Evolutionary conservation across 2,113 vertebrate species (phyloP).

Genomic region (Nyctibius bracteatus): DNA sequence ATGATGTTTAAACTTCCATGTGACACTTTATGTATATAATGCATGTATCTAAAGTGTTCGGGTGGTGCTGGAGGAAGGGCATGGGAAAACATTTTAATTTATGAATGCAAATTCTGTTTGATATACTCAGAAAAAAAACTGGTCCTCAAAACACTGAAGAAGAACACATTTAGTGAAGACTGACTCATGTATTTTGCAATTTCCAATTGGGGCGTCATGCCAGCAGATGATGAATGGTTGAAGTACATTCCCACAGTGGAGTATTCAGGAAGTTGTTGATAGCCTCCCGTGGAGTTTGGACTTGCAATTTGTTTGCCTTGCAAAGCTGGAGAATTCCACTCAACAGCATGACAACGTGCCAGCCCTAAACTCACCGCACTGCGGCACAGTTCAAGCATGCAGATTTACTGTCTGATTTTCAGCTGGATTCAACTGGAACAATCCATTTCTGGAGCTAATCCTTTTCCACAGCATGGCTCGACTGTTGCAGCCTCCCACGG

Average conservation of each 20-base stretch:
- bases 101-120: not conserved
- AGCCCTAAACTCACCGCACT: not conserved
- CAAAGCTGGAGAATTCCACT: not conserved
- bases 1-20: not conserved
- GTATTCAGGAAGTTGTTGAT: not conserved
- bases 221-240: not conserved
- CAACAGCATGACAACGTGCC: not conserved
- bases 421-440: not conserved
- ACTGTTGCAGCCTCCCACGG: not conserved
- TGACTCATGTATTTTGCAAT: not conserved
- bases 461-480: not conserved
- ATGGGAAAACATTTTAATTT: not conserved
- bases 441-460: not conserved
- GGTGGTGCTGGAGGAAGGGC: not conserved
- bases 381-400: rapidly evolving
- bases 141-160: not conserved
- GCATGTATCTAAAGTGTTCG: not conserved
- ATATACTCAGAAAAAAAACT: not conserved
- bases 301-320: not conserved
- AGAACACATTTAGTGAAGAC: not conserved
- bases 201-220: not conserved
- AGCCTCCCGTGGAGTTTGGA: not conserved
- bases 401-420: not conserved
- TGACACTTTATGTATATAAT: not conserved
- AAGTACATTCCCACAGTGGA: not conserved